These are phyloP conservation scores for Rhadina sibilatrix DNA, from an alignment of 2,113 vertebrate species.

Conservation along the genomic window DNA sequence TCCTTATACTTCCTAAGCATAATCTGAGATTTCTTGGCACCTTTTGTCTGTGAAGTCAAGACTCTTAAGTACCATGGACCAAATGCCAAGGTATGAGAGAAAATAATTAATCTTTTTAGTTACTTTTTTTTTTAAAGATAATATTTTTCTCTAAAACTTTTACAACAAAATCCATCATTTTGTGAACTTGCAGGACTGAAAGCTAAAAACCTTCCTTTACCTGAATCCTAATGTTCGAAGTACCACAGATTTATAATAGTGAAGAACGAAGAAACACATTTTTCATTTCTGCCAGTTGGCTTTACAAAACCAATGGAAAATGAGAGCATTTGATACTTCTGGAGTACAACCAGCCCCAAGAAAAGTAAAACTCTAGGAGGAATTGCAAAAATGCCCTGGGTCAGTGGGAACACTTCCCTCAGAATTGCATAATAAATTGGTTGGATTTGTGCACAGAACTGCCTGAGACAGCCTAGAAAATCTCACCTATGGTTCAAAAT, in stretches of 20 bases:
- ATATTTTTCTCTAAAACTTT: neutral
- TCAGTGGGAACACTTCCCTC: neutral
- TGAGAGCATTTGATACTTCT: fast-evolving
- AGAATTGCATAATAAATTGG: neutral
- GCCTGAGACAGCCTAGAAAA: neutral
- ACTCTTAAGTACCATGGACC: neutral
- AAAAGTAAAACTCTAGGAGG: neutral
- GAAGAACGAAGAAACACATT: neutral
- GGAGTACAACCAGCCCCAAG: neutral
- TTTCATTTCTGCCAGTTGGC: neutral
- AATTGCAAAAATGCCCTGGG: neutral
- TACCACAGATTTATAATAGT: neutral
- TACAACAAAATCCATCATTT: neutral
- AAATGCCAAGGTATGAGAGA: neutral
- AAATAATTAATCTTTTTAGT: neutral
- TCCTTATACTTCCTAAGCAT: neutral
- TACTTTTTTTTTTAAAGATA: neutral
- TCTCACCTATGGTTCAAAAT: neutral
- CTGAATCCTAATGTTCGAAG: neutral
- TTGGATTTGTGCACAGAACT: neutral
- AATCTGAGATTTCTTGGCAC: neutral
- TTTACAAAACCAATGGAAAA: neutral
- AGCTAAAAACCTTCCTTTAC: neutral
- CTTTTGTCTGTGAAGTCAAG: neutral
- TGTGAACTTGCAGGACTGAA: neutral